Conservation (phyloP, 1,140 invertebrate species). For the Drosophila bocqueti region DNA sequence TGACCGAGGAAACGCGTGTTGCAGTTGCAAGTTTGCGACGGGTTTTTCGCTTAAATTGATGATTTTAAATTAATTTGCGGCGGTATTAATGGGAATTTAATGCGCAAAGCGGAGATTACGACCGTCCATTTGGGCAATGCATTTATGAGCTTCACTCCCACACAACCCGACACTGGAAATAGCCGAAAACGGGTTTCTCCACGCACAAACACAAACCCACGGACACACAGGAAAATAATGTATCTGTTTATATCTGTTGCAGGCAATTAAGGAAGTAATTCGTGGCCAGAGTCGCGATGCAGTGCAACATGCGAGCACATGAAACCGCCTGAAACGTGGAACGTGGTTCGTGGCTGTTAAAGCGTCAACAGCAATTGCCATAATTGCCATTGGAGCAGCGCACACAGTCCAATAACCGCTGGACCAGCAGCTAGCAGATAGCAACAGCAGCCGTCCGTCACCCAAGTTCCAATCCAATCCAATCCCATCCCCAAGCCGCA, state of each 20-base stretch:
- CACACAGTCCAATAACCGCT: constrained; percentile 75
- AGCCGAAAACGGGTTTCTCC: constrained; percentile 54
- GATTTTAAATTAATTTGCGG: constrained; percentile 77
- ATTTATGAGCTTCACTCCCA: constrained; percentile 56
- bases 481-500: constrained; percentile 24
- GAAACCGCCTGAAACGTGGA: constrained; percentile 67
- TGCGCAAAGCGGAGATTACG: constrained; percentile 66
- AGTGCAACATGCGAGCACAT: constrained; percentile 75
- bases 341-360: constrained; percentile 69
- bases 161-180: constrained; percentile 19
- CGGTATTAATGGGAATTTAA: constrained; percentile 72
- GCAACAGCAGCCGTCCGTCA: constrained; percentile 20
- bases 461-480: constrained; percentile 4
- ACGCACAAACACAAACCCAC: constrained; percentile 1
- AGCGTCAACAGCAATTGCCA: constrained; percentile 82
- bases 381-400: constrained; percentile 78
- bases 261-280: constrained; percentile 83
- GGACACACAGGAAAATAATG: constrained; percentile 24
- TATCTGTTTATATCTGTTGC: constrained; percentile 62
- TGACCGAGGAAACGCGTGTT: constrained; percentile 63
- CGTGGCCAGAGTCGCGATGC: constrained; percentile 59
- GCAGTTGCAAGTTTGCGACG: constrained; percentile 38
- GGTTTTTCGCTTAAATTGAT: constrained; percentile 53
- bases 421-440: constrained; percentile 16
- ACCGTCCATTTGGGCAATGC: constrained; percentile 50